These are phyloP conservation scores for Caenorhabditis virilis DNA, from an alignment of 2,888 invertebrate species.

Conservation along the genomic window DNA sequence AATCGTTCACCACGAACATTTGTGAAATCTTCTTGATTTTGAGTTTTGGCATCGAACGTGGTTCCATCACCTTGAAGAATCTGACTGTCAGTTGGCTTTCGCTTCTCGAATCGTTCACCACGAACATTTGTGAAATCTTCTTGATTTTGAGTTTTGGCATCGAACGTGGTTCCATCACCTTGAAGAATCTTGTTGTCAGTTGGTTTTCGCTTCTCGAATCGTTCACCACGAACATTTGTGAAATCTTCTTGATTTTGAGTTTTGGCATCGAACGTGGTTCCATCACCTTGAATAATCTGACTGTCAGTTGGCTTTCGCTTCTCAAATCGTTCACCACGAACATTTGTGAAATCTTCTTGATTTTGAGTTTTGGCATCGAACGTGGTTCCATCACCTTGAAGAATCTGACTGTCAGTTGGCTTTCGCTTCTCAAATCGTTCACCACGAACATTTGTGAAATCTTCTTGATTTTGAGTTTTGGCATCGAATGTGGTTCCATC, in stretches of 20 bases:
- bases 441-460: background rate
- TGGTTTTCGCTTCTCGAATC: slow-evolving; percentile 7
- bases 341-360: slow-evolving; percentile 6
- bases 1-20: slow-evolving; percentile 9
- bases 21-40: slow-evolving; percentile 14
- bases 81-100: slow-evolving; percentile 5
- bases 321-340: slow-evolving; percentile 6
- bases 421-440: background rate
- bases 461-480: background rate
- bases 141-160: slow-evolving; percentile 12
- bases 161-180: slow-evolving; percentile 13
- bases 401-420: background rate
- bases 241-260: slow-evolving; percentile 16
- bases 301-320: slow-evolving; percentile 8
- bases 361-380: slow-evolving; percentile 5
- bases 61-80: slow-evolving; percentile 9
- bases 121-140: slow-evolving; percentile 9
- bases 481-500: background rate
- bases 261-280: slow-evolving; percentile 5
- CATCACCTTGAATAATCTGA: slow-evolving; percentile 9
- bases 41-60: slow-evolving; percentile 6
- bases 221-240: slow-evolving; percentile 8
- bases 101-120: slow-evolving; percentile 12
- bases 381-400: background rate
- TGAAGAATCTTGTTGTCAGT: slow-evolving; percentile 11